Conservation (phyloP, 2,113 vertebrate genomes). For the Peromyscus leucopus region DNA sequence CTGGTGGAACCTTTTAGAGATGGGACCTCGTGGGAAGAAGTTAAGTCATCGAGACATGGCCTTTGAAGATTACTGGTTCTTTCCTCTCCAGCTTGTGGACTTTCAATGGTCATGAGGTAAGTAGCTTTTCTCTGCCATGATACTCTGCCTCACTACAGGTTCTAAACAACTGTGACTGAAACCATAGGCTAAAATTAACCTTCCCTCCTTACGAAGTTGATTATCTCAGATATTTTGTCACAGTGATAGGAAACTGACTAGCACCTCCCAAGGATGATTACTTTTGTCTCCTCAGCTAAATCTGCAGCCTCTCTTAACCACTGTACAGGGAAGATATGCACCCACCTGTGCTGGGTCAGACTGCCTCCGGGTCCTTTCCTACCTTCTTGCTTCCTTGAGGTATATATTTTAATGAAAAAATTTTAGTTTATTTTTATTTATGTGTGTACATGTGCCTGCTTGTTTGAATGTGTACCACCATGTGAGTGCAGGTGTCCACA, state of each 20-base stretch:
- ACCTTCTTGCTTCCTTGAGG: background rate
- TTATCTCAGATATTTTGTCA: background rate
- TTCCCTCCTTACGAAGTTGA: background rate
- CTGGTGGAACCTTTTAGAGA: background rate
- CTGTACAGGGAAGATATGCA: background rate
- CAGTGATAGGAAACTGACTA: background rate
- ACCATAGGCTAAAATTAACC: background rate
- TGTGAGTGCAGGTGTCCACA: background rate
- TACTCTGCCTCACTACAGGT: background rate
- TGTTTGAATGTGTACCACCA: background rate
- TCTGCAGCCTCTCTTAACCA: too few relatives aligned
- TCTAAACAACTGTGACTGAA: background rate
- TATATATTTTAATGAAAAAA: background rate
- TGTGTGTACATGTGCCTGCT: background rate
- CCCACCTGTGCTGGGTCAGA: background rate
- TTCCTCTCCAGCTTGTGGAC: background rate
- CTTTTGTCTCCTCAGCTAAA: background rate
- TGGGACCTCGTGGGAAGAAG: background rate
- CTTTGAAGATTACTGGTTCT: background rate
- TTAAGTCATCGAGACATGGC: background rate
- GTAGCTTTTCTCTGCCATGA: background rate
- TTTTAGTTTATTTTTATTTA: background rate
- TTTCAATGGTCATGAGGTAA: background rate
- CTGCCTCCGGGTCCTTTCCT: background rate
- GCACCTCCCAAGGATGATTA: background rate